Percentiles rank a stretch among this genome's conserved stretches.
phyloP scores from a whole-genome alignment of 2,113 vertebrate genomes.

The Riparia riparia region DNA sequence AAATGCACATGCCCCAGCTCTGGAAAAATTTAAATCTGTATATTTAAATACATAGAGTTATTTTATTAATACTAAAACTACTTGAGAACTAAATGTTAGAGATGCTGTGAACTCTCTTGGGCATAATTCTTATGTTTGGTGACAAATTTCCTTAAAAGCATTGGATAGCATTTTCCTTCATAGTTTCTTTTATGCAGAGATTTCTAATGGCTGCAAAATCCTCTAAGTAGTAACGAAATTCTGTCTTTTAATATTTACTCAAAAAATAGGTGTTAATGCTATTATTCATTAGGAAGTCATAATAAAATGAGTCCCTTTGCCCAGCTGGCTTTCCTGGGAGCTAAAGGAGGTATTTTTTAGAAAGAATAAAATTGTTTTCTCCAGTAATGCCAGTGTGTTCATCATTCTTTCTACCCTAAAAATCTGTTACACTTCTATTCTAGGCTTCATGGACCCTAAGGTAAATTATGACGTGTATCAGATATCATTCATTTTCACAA shows the following conservation, averaged over 20 bases:
- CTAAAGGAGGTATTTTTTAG: background rate
- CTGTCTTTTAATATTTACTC: background rate
- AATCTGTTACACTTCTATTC: slow-evolving; percentile 5
- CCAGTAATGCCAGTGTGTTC: background rate
- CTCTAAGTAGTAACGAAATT: background rate
- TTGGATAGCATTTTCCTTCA: background rate
- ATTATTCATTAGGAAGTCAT: background rate
- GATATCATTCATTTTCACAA: background rate
- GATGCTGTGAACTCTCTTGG: background rate
- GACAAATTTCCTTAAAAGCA: background rate
- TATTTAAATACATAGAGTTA: background rate
- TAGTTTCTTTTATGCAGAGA: background rate
- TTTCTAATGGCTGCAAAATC: background rate
- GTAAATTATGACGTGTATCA: slow-evolving; percentile 2
- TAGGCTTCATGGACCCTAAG: slow-evolving; percentile 5
- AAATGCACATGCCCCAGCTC: background rate
- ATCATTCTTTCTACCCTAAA: background rate
- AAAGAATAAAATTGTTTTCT: background rate
- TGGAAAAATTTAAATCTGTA: background rate
- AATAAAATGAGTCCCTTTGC: background rate
- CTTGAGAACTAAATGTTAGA: background rate
- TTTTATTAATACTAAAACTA: background rate
- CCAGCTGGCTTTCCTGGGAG: slow-evolving; percentile 34
- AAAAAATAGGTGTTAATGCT: background rate
- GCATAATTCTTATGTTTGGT: background rate